These are phyloP conservation scores for Mirounga angustirostris DNA, from an alignment of 2,113 vertebrate species.

Conservation along the genomic window DNA sequence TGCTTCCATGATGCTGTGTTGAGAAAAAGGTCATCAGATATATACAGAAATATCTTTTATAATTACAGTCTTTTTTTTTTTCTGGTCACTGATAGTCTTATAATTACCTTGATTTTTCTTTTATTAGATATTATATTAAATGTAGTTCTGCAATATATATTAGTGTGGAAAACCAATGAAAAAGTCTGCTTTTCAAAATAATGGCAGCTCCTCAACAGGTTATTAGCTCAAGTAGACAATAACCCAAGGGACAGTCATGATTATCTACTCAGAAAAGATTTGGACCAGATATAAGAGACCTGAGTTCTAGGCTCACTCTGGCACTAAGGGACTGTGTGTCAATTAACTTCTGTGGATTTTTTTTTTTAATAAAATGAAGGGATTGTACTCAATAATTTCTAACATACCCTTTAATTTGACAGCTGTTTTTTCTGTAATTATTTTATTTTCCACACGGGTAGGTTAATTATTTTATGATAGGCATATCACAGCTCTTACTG, in stretches of 20 bases:
- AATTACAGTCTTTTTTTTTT: slow-evolving; percentile 46
- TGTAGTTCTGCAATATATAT: background rate
- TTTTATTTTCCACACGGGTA: slow-evolving; percentile 34
- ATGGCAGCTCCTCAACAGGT: background rate
- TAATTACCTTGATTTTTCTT: slow-evolving; percentile 48
- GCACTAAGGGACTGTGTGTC: background rate
- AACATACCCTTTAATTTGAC: background rate
- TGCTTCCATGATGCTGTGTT: background rate
- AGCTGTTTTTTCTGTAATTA: background rate
- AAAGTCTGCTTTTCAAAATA: background rate
- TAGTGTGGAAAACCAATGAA: background rate
- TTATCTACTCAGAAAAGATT: background rate
- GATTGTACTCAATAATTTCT: background rate
- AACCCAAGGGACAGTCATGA: background rate
- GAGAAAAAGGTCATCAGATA: slow-evolving; percentile 45
- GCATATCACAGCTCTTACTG: background rate
- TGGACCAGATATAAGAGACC: background rate
- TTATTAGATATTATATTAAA: background rate
- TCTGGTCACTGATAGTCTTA: slow-evolving; percentile 1
- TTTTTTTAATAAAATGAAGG: background rate
- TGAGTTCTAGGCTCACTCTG: background rate
- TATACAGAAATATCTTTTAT: background rate
- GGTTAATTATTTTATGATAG: slow-evolving; percentile 30
- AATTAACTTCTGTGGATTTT: slow-evolving; percentile 31
- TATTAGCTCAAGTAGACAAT: background rate